Percentiles rank a stretch among this genome's conserved stretches.
Conservation (phyloP, 2,113 vertebrate species). For the Psittacara wagleri region DNA sequence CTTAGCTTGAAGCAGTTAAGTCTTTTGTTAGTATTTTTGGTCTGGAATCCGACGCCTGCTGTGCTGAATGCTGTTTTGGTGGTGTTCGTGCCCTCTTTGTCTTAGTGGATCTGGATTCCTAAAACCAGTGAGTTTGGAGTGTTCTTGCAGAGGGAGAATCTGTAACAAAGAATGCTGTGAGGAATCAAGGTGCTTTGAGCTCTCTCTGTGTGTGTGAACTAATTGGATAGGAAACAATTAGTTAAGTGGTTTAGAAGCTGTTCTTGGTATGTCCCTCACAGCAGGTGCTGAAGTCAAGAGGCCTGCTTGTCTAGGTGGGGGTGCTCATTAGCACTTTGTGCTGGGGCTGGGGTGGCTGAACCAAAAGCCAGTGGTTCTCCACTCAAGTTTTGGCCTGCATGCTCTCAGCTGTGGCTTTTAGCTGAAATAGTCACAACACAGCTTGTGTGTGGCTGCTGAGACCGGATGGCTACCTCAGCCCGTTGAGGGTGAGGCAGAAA, state of each 20-base stretch:
- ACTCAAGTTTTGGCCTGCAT: not conserved
- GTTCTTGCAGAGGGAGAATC: not conserved
- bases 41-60: not conserved
- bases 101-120: not conserved
- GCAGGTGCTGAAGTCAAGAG: not conserved
- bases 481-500: not conserved
- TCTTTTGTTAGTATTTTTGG: not conserved
- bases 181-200: not conserved
- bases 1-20: not conserved
- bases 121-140: not conserved
- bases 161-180: not conserved
- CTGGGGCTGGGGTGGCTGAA: not conserved
- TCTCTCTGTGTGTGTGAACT: not conserved
- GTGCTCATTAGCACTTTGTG: not conserved
- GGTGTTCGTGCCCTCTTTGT: not conserved
- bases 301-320: not conserved
- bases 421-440: not conserved
- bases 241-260: conserved; percentile 18
- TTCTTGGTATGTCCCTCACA: not conserved
- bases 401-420: not conserved
- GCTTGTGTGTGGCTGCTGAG: not conserved
- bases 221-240: conserved; percentile 47
- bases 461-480: not conserved
- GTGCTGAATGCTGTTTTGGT: not conserved
- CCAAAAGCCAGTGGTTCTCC: not conserved